Conservation (phyloP, 1,140 invertebrate species). For the Aphis craccivora region DNA sequence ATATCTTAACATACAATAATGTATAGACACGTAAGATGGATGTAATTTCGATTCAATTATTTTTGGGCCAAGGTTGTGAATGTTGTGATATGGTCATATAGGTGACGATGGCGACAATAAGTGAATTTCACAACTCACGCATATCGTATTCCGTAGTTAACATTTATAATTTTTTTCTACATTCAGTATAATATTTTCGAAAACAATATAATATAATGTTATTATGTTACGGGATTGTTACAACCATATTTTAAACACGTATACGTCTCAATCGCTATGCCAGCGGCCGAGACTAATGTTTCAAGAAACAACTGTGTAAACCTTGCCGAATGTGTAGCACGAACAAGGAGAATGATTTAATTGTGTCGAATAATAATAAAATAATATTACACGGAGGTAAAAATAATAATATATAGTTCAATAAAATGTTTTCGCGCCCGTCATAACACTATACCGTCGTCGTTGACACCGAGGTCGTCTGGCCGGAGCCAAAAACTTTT, state of each 20-base stretch:
- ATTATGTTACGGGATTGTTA: constrained; percentile 20
- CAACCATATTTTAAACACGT: neutral
- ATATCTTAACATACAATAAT: neutral
- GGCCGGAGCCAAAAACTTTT: constrained; percentile 26
- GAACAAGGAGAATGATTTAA: constrained; percentile 20
- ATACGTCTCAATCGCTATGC: constrained; percentile 12
- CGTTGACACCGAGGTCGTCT: constrained; percentile 42
- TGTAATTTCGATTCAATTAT: neutral
- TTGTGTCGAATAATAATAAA: constrained; percentile 32
- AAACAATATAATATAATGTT: constrained; percentile 22
- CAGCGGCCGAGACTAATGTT: constrained; percentile 28
- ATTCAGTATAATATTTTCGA: neutral
- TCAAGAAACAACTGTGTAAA: neutral
- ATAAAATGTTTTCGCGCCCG: neutral
- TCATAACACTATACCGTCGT: neutral
- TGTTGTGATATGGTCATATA: neutral
- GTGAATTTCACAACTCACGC: neutral
- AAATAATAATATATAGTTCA: neutral
- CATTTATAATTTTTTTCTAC: neutral
- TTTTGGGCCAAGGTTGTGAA: neutral
- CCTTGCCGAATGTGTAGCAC: constrained; percentile 20
- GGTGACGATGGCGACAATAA: constrained; percentile 13
- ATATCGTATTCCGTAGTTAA: neutral
- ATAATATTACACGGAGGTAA: constrained; percentile 17
- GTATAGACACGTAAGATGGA: neutral